Conservation (phyloP, 1,140 invertebrate species). For the Pantala flavescens region DNA sequence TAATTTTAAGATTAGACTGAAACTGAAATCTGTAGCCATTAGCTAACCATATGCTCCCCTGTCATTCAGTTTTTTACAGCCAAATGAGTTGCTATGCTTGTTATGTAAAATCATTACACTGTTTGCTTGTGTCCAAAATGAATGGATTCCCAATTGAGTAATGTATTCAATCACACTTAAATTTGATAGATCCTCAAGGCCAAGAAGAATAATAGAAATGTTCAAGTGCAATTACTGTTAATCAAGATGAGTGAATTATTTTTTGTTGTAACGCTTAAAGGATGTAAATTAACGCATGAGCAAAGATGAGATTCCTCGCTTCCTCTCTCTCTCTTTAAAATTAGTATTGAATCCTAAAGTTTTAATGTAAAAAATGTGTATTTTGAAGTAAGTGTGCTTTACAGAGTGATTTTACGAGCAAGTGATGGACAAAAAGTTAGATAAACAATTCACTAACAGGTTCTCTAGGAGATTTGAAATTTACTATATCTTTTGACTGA, state of each 20-base stretch:
- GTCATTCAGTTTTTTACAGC: too few relatives aligned
- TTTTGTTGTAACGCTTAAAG: neutral
- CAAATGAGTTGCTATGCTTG: too few relatives aligned
- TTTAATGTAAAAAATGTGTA: conserved; percentile 8
- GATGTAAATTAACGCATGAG: neutral
- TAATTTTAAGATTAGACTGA: too few relatives aligned
- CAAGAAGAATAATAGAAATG: conserved; percentile 5
- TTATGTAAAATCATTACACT: too few relatives aligned
- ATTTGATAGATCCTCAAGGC: neutral
- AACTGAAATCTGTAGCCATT: too few relatives aligned
- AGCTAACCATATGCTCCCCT: too few relatives aligned
- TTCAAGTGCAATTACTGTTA: conserved; percentile 7
- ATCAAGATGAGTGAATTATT: neutral
- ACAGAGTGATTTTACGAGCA: neutral
- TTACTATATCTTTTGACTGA: neutral
- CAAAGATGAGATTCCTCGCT: neutral
- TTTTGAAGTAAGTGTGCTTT: conserved; percentile 1
- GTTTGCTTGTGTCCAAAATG: too few relatives aligned
- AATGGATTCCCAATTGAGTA: too few relatives aligned
- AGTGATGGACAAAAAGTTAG: neutral
- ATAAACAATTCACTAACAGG: neutral
- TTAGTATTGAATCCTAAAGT: neutral
- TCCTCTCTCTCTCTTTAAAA: neutral
- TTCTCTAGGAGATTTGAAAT: too few relatives aligned
- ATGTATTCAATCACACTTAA: neutral